Evolutionary conservation across 1,140 invertebrate species (phyloP), one percentile per base, ranked within the genome.

Genomic region (Ctenoplectra terminalis): DNA sequence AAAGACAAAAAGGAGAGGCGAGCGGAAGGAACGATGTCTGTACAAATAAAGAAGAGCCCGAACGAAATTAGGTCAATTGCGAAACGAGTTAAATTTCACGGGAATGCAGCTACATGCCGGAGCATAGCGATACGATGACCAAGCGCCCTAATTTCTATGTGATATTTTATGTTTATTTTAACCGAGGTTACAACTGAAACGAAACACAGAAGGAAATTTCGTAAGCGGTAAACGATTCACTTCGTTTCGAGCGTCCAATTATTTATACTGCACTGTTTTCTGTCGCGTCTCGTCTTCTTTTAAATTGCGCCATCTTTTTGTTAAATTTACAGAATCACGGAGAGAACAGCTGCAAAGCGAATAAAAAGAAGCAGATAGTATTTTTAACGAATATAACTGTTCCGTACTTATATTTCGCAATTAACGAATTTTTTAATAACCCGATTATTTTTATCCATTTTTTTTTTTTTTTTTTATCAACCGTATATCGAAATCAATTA

Each of bases 41-140:
- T 81, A 56, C 60, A 76, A 64, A 76, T 67, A 67, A 67, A 81
- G 37, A 48, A 74, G 71, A 48, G 54, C 63, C 29, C 37, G 70
- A 72, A 72, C 29, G 67, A 72, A 79, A 79, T 79, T 79, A 40
- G 76, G 76, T 79, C 76, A 79, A 79, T 79, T 79, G 75, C 43
- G 54, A n/a, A 64, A 81, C 71, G 64, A 72, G 56, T 71, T 64
- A 74, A 78, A 72, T 67, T 77, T 70, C 50, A 72, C 58, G 60
- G 56, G 60, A 81, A 54, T 70, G 71, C 61, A 34, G 40, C 56
- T 54, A 66, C 64, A 56, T 46, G 63, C 54, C 6, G 26, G 50
- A 13, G 70, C 52, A 56, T 48, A 37, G 73, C 40, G 78, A 61
- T 46, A 71, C 75, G 50, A 71, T 73, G 61, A 74, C 76, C 78